Base-by-base conservation (phyloP, 2,113 vertebrate genomes). In the Spea multiplicata region DNA sequence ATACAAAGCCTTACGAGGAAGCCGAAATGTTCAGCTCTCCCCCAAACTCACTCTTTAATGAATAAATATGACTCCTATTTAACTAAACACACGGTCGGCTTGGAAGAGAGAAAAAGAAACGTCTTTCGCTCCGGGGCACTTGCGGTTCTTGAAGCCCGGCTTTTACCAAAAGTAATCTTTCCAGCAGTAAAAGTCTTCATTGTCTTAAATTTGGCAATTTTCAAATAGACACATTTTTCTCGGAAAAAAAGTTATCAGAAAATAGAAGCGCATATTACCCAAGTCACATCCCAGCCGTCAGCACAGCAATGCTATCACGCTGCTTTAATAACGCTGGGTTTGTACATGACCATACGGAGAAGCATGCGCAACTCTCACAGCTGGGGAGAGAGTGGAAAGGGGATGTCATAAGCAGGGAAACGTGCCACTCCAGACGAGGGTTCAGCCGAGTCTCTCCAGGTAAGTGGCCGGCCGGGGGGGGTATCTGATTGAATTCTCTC, bases 221-320 rank as follows among this genome's bases (percentile, higher is more conserved):
- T 52, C 9, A 52, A 52, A 52, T 52, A 52, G 6, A 52, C 6
- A 52, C 9, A 10, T 52, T 52, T 52, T 52, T 52, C 50, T 52
- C 3, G 50, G 30, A 17, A 8, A 44, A 66, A 66, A 66, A 66
- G 17, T 66, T 66, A 66, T 30, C 17, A 9, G 69, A 9, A 44
- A 72, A 14, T 61, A 45, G 16, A 57, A 44, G 10, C 45, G 52
- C 17, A 47, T 48, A 7, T 16, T n/a, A 73, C 49, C 48, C 69
- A 49, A 71, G 69, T 71, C 69, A 71, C 69, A n/a, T 74, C 73
- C 50, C n/a, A 49, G 8, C 61, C 14, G 45, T 65, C 73, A 49
- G 45, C 52, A n/a, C 71, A 10, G 57, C 4, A 4, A 62, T 64
- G 72, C 45, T 50, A 30, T 74, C 57, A 48, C 45, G 72, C 72